Evolutionary conservation across 1,140 invertebrate species (phyloP).

Genomic region (Micrasema minimum): DNA sequence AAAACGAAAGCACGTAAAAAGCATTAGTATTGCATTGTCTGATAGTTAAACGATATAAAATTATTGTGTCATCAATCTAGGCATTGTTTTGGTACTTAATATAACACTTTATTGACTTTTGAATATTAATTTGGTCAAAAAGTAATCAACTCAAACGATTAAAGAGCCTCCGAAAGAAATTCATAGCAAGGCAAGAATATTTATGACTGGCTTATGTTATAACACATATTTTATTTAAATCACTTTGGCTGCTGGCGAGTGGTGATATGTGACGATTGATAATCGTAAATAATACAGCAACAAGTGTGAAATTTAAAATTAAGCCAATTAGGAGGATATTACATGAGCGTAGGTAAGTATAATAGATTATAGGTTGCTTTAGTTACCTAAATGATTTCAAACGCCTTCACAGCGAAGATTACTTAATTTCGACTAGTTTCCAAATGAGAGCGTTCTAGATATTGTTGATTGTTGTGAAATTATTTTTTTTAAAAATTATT

Average conservation of each 20-base stretch:
- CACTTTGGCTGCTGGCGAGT: neutral
- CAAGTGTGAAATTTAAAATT: conserved; percentile 2
- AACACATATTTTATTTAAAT: conserved; percentile 37
- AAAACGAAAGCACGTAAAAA: conserved; percentile 24
- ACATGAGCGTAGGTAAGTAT: too few relatives aligned
- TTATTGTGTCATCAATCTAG: conserved; percentile 21
- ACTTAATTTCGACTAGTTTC: too few relatives aligned
- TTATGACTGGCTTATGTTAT: conserved; percentile 30
- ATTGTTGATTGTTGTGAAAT: too few relatives aligned
- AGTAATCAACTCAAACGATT: conserved; percentile 36
- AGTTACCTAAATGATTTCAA: too few relatives aligned
- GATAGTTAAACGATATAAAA: conserved; percentile 6
- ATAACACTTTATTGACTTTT: conserved; percentile 7
- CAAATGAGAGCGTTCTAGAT: too few relatives aligned
- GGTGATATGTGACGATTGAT: neutral
- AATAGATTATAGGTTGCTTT: too few relatives aligned
- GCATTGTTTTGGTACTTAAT: conserved; percentile 8
- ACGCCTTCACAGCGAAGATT: too few relatives aligned
- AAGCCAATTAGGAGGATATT: too few relatives aligned
- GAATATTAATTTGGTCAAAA: conserved; percentile 32
- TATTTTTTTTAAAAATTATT: too few relatives aligned
- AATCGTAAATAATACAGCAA: neutral
- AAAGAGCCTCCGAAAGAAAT: conserved; percentile 28
- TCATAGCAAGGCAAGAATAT: conserved; percentile 23
- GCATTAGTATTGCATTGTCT: conserved; percentile 27